Base-by-base conservation (phyloP, 2,113 vertebrate species). In the Pelmatolapia mariae region DNA sequence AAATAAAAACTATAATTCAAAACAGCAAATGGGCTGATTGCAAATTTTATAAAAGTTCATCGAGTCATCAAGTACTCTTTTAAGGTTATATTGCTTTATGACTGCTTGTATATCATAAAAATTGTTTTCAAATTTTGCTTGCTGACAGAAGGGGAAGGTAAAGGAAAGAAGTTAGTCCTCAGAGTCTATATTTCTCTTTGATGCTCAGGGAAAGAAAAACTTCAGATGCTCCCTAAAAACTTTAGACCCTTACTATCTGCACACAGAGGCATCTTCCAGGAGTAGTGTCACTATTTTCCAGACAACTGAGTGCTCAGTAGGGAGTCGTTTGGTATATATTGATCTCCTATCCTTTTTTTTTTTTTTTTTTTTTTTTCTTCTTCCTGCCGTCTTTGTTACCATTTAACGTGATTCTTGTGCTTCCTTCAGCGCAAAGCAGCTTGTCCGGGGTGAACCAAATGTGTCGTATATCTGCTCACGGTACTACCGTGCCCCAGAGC, bases 401-500 rank as follows among this genome's bases (percentile, higher is more conserved):
- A 2, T 81, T 50, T 43, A 16, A 83, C 13, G 1, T 29, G 5
- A 22, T 43, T 83, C 80, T 56, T 84, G 18, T 84, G 24, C 85
- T 6, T 26, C 26, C 79, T 91, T 45, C 81, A 98, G 98, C 52
- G 98, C 98, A 26, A 98, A 98, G 95, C 97, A 98, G 95, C 91
- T 98, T 94, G 95, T 98, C 71, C 97, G 97, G 1, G 98, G 98
- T 1, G 98, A 98, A 85, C 98, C 98, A 84, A 98, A 98, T 2
- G 98, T 98, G 81, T 98, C 98, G 66, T 98, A 98, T 91, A 98
- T 98, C 95, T 98, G 98, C 90, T 98, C 98, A 2, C 97, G 98
- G 87, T 98, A 98, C 89, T 98, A 98, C 90, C 97, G 98, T 0
- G 98, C 98, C 43, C 98, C 98, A 0, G 98, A 98, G 95, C 97